These are phyloP conservation scores for Psix sp. DNA, from an alignment of 1,140 invertebrate species.

Conservation along the genomic window DNA sequence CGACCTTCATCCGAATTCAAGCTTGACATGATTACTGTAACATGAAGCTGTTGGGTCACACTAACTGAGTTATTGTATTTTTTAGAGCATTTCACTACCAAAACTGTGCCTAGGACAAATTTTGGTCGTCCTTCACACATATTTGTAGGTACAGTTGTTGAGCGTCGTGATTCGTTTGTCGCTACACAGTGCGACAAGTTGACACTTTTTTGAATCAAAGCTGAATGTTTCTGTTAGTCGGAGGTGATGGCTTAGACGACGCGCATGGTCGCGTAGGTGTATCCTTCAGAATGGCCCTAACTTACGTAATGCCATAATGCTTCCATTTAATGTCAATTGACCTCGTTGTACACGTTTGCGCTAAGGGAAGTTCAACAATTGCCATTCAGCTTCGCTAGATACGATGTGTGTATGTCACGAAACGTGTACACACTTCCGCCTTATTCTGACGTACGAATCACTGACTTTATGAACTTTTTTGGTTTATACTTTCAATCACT, in stretches of 20 bases:
- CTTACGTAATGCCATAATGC: constrained; percentile 75
- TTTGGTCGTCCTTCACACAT: too few species aligned
- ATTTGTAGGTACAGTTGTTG: too few species aligned
- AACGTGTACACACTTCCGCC: constrained; percentile 69
- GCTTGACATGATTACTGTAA: too few species aligned
- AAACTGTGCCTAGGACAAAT: too few species aligned
- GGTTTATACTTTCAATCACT: constrained; percentile 24
- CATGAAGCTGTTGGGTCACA: too few species aligned
- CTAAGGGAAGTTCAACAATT: constrained; percentile 77
- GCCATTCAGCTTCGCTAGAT: constrained; percentile 71
- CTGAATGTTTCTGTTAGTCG: constrained; percentile 46
- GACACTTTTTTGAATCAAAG: constrained; percentile 42
- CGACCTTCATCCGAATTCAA: too few species aligned
- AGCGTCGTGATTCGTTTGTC: too few species aligned
- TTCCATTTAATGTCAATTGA: constrained; percentile 77
- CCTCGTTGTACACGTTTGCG: constrained; percentile 76
- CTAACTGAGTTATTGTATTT: too few species aligned
- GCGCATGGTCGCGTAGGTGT: constrained; percentile 68
- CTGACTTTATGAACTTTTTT: constrained; percentile 35
- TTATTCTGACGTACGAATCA: constrained; percentile 61
- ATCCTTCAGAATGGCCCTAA: constrained; percentile 75
- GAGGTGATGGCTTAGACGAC: constrained; percentile 39
- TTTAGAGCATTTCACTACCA: too few species aligned
- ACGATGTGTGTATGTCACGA: constrained; percentile 66
- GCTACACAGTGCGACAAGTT: constrained; percentile 30